Evolutionary conservation across 2,888 invertebrate species (phyloP), one percentile per base, ranked within the genome.

Genomic region (Isoperla grammatica): DNA sequence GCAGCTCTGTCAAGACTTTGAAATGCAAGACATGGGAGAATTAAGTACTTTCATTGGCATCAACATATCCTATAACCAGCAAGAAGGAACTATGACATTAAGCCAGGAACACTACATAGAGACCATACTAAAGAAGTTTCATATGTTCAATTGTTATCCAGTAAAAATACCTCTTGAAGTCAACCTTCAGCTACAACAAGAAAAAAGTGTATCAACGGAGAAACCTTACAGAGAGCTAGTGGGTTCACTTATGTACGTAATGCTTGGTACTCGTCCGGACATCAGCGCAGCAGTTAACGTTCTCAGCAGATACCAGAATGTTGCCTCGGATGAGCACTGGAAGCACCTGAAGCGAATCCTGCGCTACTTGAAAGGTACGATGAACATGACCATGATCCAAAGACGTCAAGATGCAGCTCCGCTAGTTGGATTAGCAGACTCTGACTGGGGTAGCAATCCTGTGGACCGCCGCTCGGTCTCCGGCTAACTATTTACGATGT

Each of bases 381-480:
- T 9, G 22, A 48, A 64, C 39, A 15, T 53, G 37, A 58, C 60
- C 1, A 37, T 63, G 48, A 53, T 22, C 35, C 61, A 61, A 23
- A 37, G 13, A 63, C 57, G 57, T 58, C 56, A 45, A 55, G 57
- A 56, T 54, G 59, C 55, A 53, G 55, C 20, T 56, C 55, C 19
- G 46, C 46, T 64, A 45, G 22, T 23, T 39, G 63, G 63, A 2
- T 64, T 48, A 22, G 61, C 61, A 40, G 63, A 63, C 45, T 42
- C 63, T 5, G 64, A 63, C 49, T 63, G 56, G n/a, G 63, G 61
- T n/a, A 46, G 60, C 9, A 61, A 63, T 35, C 42, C 54, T 22
- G 63, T 57, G 9, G 63, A 58, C 22, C 57, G 64, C 15, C 55
- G 56, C 42, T 65, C 65, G 8, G 61, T 61, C 17, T 62, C 60